Percentiles rank a stretch among this genome's conserved stretches.
Conservation (phyloP, 1,140 invertebrate species). For the Tetramorium alpestre region DNA sequence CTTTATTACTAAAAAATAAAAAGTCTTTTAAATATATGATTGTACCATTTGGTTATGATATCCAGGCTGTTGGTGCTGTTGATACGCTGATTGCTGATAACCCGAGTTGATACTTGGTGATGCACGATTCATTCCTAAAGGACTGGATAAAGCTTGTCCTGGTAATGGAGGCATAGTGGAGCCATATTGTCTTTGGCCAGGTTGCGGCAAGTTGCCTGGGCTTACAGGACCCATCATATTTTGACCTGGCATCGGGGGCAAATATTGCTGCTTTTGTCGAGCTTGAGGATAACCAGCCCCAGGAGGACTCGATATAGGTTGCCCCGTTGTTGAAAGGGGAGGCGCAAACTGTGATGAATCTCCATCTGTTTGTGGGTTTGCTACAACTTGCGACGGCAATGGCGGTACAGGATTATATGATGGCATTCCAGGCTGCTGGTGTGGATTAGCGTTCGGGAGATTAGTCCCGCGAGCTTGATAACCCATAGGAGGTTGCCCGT, state of each 20-base stretch:
- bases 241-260: constrained; percentile 36
- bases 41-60: constrained; percentile 72
- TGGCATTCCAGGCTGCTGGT: constrained; percentile 17
- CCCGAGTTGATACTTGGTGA: constrained; percentile 46
- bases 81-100: constrained; percentile 74
- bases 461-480: constrained; percentile 8
- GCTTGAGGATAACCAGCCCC: constrained; percentile 17
- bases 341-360: constrained; percentile 19
- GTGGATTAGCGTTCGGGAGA: background rate
- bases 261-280: constrained; percentile 15
- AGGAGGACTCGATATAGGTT: background rate
- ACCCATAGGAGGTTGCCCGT: background rate
- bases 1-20: background rate
- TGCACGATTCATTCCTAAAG: constrained; percentile 62
- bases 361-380: background rate
- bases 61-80: constrained; percentile 74
- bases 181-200: constrained; percentile 59
- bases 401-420: constrained; percentile 29
- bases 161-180: constrained; percentile 57
- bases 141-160: constrained; percentile 65
- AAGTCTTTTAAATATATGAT: constrained; percentile 33
- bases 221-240: constrained; percentile 5
- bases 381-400: background rate
- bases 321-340: constrained; percentile 1
- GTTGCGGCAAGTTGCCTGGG: constrained; percentile 9